Evolutionary conservation across 2,888 invertebrate genomes (phyloP), one percentile per base, ranked within the genome.

Genomic region (Aspidiotus destructor): DNA sequence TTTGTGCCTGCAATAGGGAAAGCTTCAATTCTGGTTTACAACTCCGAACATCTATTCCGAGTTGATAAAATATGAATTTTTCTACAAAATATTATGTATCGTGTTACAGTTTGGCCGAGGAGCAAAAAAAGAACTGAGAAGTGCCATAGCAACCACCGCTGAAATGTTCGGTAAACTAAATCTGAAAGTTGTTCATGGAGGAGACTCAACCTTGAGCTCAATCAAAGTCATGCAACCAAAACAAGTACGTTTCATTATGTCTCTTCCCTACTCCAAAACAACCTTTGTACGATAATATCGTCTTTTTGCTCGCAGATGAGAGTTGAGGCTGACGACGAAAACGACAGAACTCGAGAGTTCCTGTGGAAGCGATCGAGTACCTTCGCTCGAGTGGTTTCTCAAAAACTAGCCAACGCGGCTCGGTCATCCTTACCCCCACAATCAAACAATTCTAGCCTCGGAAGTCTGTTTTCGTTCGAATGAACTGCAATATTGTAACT

Each of bases 151-250:
- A 0, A 89, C 89, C 5, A 92, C 91, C 1, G 89, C 88, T 1
- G 90, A 91, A 79, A 90, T 92, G 89, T 82, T 84, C 63, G 91
- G 91, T 42, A 86, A 86, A 77, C 79, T 92, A 70, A 89, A 85
- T 74, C 80, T 92, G 72, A 82, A 86, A 73, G 86, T 92, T 58
- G 81, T 88, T 73, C 86, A 88, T 75, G 87, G 89, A 72, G 87
- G 88, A 7, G 85, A 86, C n/a, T 90, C 91, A 48, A 87, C 89
- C 13, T 78, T 92, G 69, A 89, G 90, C 77, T 87, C 89, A 52
- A 91, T 92, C 74, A 86, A 86, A 76, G 91, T 92, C 65, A 82
- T 89, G 71, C 91, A 92, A 76, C 91, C 91, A 8, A 91, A 90
- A 80, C 90, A 91, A 84, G 90, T 89, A 79, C 69, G 63, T 41